phyloP scores from a whole-genome alignment of 1,140 invertebrate genomes.

The Triops cancriformis region DNA sequence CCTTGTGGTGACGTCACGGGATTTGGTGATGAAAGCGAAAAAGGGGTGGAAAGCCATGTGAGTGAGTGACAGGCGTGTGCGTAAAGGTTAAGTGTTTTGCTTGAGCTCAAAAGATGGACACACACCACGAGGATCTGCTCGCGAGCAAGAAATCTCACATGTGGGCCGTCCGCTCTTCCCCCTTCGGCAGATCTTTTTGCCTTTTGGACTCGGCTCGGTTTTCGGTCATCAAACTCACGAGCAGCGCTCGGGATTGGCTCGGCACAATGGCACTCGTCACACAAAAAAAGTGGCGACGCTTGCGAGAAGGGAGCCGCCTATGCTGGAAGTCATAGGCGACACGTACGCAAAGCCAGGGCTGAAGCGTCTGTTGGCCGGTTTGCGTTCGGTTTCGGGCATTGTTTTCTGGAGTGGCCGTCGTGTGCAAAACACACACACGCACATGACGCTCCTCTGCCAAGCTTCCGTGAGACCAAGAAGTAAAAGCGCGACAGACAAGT shows the following conservation, averaged over 20 bases:
- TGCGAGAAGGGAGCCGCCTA: not conserved
- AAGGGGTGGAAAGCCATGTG: not conserved
- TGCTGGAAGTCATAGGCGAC: not conserved
- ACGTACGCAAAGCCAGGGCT: not conserved
- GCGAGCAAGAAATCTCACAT: not conserved
- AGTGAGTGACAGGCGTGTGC: constrained; percentile 8
- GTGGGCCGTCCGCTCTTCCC: not conserved
- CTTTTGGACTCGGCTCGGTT: constrained; percentile 1
- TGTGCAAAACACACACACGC: not conserved
- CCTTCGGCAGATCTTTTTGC: not conserved
- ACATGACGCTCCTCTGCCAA: not conserved
- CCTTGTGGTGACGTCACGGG: not conserved
- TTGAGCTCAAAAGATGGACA: not conserved
- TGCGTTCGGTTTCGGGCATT: not conserved
- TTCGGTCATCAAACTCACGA: not conserved
- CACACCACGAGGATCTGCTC: not conserved
- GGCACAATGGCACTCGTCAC: not conserved
- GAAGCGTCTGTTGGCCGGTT: not conserved
- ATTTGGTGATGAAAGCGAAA: not conserved
- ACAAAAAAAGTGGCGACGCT: not conserved
- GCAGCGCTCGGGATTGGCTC: not conserved
- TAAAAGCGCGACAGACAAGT: not conserved
- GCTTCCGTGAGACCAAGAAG: not conserved
- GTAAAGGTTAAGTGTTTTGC: not conserved
- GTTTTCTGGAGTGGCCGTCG: not conserved